Percentiles rank a stretch among this genome's conserved stretches.
Conservation (phyloP, 2,113 vertebrate genomes). For the Dromiciops gliroides region DNA sequence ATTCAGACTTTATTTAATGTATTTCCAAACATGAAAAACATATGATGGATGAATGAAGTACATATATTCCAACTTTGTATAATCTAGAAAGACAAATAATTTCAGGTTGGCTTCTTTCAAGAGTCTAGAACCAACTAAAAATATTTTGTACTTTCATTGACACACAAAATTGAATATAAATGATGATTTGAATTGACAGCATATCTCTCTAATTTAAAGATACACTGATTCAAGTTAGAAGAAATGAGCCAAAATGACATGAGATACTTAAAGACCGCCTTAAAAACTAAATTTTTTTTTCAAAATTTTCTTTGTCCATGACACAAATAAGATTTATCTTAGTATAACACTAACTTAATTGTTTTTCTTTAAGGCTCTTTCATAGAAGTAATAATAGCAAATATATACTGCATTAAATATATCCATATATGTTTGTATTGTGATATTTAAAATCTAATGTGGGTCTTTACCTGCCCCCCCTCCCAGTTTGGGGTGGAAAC, state of each 20-base stretch:
- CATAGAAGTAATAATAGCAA: neutral
- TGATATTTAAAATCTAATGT: too few relatives aligned
- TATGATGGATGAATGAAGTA: conserved; percentile 43
- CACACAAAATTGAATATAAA: conserved; percentile 45
- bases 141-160: neutral
- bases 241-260: neutral
- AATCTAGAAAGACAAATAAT: conserved; percentile 25
- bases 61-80: conserved; percentile 17
- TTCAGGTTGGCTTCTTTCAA: neutral
- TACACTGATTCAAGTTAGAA: conserved; percentile 25
- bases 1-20: conserved; percentile 24
- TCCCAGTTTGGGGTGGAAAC: too few relatives aligned
- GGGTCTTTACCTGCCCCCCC: too few relatives aligned
- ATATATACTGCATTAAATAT: neutral
- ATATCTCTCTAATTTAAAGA: conserved; percentile 33
- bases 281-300: conserved; percentile 13
- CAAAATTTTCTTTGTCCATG: neutral
- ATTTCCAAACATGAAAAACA: conserved; percentile 14
- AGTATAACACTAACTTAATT: neutral
- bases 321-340: neutral
- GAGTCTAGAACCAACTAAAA: conserved; percentile 12
- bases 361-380: neutral
- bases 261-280: conserved; percentile 5
- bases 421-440: neutral
- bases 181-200: conserved; percentile 31